Conservation (phyloP, 2,113 vertebrate genomes). For the Solenodon paradoxus region DNA sequence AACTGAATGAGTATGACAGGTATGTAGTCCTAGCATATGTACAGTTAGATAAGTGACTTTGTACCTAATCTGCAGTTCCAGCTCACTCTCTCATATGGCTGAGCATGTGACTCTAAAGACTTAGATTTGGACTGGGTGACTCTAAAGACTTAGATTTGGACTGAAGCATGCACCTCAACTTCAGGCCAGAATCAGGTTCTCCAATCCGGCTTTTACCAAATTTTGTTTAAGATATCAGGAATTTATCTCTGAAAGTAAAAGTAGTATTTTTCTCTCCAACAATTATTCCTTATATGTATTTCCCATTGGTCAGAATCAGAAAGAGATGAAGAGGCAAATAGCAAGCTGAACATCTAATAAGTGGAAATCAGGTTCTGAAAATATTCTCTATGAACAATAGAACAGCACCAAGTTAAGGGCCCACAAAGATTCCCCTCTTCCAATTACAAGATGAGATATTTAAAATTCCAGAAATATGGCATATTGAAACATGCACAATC, state of each 20-base stretch:
- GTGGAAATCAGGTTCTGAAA: constrained; percentile 5
- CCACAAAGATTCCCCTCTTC: neutral
- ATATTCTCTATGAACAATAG: neutral
- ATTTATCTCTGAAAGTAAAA: neutral
- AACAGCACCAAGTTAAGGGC: neutral
- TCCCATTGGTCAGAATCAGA: neutral
- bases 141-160: neutral
- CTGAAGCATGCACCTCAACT: neutral
- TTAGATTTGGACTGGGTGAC: neutral
- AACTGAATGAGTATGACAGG: neutral
- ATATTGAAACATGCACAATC: neutral
- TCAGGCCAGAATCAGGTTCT: neutral
- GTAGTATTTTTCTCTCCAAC: neutral
- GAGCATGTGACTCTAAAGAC: neutral
- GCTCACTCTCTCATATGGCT: neutral
- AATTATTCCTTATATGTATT: neutral
- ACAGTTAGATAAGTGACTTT: neutral
- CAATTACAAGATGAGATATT: neutral
- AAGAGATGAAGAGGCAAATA: neutral
- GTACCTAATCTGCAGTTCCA: neutral
- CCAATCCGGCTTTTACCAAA: neutral
- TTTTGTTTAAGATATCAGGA: neutral
- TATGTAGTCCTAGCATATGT: neutral
- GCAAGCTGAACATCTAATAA: neutral
- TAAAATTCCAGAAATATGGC: neutral